These are phyloP conservation scores for Yponomeuta evonymella DNA, from an alignment of 2,888 invertebrate species.

Conservation along the genomic window DNA sequence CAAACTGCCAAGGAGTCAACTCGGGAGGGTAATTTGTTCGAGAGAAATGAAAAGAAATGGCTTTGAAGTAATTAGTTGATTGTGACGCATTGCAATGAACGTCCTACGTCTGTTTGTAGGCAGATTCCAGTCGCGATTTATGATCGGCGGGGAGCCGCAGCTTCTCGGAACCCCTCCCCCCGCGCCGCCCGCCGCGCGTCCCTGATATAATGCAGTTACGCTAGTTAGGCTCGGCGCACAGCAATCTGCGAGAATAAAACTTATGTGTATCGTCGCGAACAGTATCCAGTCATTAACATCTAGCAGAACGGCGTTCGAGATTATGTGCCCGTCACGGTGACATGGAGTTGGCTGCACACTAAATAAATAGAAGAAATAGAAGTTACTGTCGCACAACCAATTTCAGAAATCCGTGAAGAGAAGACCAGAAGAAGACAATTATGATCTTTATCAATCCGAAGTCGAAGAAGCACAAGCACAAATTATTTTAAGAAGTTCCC, in stretches of 20 bases:
- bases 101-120: slow-evolving; percentile 35
- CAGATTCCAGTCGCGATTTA: slow-evolving; percentile 45
- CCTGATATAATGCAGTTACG: slow-evolving; percentile 11
- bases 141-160: slow-evolving; percentile 39
- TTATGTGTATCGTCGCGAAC: not conserved
- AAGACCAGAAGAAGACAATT: too few species aligned
- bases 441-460: too few species aligned
- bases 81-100: slow-evolving; percentile 13
- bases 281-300: too few species aligned
- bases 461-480: too few species aligned
- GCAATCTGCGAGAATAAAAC: not conserved
- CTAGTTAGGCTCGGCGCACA: not conserved
- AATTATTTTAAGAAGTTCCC: too few species aligned
- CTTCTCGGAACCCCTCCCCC: slow-evolving; percentile 36
- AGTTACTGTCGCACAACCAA: not conserved
- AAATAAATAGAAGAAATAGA: not conserved
- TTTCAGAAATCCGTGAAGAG: too few species aligned
- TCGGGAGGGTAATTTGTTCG: not conserved
- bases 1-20: not conserved
- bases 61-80: not conserved
- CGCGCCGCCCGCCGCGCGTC: slow-evolving; percentile 3
- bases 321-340: not conserved
- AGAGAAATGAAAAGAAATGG: not conserved
- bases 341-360: not conserved
- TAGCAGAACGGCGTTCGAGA: too few species aligned